Evolutionary conservation across 2,888 invertebrate genomes (phyloP).

Genomic region (Lasioglossum lativentre): DNA sequence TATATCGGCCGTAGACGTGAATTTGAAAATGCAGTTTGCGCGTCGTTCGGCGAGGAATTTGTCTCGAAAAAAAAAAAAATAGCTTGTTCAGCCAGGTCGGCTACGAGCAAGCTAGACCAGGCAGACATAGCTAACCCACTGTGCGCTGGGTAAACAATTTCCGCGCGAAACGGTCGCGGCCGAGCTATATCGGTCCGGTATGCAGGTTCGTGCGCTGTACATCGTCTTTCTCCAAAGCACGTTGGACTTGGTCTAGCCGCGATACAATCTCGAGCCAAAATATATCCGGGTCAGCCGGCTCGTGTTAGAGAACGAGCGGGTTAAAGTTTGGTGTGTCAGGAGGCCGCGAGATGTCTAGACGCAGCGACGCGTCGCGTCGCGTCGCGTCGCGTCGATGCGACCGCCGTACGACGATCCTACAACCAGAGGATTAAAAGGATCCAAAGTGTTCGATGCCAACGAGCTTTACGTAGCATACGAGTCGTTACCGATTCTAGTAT

Average conservation of each 20-base stretch:
- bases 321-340: conserved; percentile 64
- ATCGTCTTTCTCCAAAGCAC: conserved; percentile 19
- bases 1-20: no score
- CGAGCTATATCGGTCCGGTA: conserved; percentile 8
- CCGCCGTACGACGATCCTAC: not conserved
- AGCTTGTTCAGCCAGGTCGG: not conserved
- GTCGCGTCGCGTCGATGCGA: not conserved
- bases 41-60: not conserved
- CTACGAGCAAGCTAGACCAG: not conserved
- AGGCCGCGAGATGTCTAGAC: conserved; percentile 62
- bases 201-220: not conserved
- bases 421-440: not conserved
- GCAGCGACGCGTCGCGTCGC: not conserved
- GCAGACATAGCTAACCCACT: conserved; percentile 4
- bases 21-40: not conserved
- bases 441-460: not conserved
- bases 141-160: conserved; percentile 3
- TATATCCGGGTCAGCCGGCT: conserved; percentile 69
- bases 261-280: conserved; percentile 48
- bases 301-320: conserved; percentile 57
- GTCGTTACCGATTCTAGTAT: not conserved
- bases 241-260: conserved; percentile 28
- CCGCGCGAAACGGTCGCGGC: not conserved
- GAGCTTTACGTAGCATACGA: not conserved
- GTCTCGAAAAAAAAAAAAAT: not conserved